Evolutionary conservation across 1,140 invertebrate species (phyloP).

Genomic region (Stegodyphus dumicola): DNA sequence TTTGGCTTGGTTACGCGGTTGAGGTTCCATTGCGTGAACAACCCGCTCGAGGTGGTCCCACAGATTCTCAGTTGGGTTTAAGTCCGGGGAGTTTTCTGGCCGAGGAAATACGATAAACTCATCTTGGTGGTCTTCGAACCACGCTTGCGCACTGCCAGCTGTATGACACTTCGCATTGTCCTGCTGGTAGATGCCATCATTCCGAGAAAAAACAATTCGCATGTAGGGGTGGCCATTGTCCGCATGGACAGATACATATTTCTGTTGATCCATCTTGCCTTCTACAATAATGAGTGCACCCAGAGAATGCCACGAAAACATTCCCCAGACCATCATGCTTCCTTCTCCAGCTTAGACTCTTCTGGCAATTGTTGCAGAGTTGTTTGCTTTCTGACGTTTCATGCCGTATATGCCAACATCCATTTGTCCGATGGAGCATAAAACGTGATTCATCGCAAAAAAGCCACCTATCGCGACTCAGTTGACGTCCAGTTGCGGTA

Average conservation of each 20-base stretch:
- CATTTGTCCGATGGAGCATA: background rate
- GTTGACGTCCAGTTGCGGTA: background rate
- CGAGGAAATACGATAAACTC: background rate
- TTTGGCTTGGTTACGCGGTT: too few species aligned
- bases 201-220: background rate
- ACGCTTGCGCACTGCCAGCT: background rate
- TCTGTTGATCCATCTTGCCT: background rate
- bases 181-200: conserved; percentile 2
- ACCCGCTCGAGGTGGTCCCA: background rate
- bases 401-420: background rate
- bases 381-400: background rate
- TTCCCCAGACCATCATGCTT: background rate
- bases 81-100: background rate
- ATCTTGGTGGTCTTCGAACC: background rate
- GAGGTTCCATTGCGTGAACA: background rate
- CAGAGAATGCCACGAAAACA: conserved; percentile 10
- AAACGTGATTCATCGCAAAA: background rate
- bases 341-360: background rate
- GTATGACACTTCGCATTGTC: background rate
- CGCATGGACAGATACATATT: background rate
- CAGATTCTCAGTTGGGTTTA: background rate
- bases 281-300: background rate
- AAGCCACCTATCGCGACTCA: background rate
- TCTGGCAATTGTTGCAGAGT: background rate
- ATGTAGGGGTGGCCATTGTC: conserved; percentile 2